Conservation (phyloP, 1,140 invertebrate species). For the Zaprionus taronus region DNA sequence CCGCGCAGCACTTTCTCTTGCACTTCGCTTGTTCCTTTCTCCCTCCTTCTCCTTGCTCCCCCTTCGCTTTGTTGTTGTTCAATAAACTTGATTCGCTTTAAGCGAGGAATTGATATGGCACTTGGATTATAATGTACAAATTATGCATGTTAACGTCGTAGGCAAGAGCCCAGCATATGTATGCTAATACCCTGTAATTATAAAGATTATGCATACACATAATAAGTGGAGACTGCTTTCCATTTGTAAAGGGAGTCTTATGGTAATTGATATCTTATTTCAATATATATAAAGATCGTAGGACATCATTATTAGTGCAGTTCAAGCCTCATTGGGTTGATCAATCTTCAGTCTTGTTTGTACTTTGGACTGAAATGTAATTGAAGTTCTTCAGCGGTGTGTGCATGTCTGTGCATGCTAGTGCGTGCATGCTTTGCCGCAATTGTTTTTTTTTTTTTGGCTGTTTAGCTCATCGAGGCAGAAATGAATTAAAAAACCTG, state of each 20-base stretch:
- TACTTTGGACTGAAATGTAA: too few relatives aligned
- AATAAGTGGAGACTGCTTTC: neutral
- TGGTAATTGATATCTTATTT: too few relatives aligned
- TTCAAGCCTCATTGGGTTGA: too few relatives aligned
- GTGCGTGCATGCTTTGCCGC: neutral
- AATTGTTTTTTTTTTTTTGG: neutral
- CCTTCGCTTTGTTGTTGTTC: constrained; percentile 5
- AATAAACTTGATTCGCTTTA: neutral
- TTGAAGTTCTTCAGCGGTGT: neutral
- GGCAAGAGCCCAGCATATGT: neutral
- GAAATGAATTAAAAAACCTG: constrained; percentile 39
- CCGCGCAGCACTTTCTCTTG: neutral
- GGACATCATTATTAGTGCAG: too few relatives aligned
- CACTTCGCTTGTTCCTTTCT: neutral
- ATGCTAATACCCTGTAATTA: neutral
- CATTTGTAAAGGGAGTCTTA: neutral
- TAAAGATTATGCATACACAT: neutral
- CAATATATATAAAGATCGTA: too few relatives aligned
- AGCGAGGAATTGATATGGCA: constrained; percentile 1
- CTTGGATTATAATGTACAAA: constrained; percentile 4
- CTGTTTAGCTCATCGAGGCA: neutral
- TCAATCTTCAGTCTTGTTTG: too few relatives aligned
- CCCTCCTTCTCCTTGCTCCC: neutral
- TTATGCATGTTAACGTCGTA: neutral
- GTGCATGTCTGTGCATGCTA: neutral